These are phyloP conservation scores for Myiozetetes cayanensis DNA, from an alignment of 2,113 vertebrate species.

Conservation along the genomic window DNA sequence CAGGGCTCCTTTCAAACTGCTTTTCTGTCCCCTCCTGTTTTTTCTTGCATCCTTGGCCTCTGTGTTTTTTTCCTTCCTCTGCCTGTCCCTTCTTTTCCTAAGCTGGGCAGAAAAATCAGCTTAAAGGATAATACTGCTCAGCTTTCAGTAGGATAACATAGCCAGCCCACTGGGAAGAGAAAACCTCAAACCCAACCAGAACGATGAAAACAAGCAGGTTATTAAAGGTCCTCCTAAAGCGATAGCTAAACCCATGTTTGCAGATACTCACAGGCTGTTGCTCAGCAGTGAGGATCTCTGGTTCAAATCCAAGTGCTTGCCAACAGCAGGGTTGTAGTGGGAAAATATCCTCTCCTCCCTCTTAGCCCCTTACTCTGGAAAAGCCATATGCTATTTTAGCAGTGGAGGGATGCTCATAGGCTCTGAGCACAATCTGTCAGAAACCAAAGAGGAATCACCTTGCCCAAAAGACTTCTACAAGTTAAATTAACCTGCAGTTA, in stretches of 20 bases:
- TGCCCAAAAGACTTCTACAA: neutral
- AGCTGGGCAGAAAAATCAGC: constrained; percentile 59
- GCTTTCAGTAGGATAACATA: constrained; percentile 63
- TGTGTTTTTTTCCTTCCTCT: neutral
- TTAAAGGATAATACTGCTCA: constrained; percentile 65
- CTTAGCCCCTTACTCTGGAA: neutral
- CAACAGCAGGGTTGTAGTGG: neutral
- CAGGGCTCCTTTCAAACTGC: neutral
- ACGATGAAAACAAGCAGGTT: constrained; percentile 57
- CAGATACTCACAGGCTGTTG: constrained; percentile 40
- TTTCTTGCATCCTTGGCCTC: neutral
- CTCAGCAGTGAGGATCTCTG: neutral
- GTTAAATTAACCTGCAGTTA: neutral
- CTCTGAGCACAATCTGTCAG: neutral
- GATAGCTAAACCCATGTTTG: constrained; percentile 11
- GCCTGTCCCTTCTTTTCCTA: constrained; percentile 11
- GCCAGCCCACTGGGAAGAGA: constrained; percentile 48
- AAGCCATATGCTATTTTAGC: neutral
- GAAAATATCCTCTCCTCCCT: neutral
- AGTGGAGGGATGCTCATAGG: neutral
- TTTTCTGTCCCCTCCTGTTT: neutral
- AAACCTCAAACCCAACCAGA: constrained; percentile 46
- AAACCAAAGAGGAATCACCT: neutral
- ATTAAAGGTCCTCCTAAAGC: constrained; percentile 55
- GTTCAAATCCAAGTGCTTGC: constrained; percentile 15